Percentiles rank a stretch among this genome's conserved stretches.
These are phyloP conservation scores for Cephus spinipes DNA, from an alignment of 2,888 invertebrate genomes.

Conservation along the genomic window DNA sequence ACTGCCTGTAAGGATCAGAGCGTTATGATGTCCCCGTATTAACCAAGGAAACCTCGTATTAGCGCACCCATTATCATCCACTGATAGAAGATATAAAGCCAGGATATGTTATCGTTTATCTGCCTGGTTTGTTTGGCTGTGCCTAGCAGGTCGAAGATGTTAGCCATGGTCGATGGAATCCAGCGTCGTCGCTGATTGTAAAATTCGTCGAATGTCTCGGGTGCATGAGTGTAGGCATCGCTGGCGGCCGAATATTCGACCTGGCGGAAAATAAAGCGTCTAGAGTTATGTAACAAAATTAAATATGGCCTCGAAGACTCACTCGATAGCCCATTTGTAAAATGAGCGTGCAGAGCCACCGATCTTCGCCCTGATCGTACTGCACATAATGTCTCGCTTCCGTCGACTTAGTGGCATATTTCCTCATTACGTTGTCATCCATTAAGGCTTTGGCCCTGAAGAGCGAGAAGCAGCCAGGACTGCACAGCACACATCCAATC, in stretches of 20 bases:
- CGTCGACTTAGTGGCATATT: constrained; percentile 82
- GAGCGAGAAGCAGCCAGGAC: constrained; percentile 92
- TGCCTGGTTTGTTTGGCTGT: constrained; percentile 83
- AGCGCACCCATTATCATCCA: constrained; percentile 73
- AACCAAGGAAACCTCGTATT: no score
- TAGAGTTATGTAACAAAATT: background rate
- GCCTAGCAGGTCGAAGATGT: constrained; percentile 87
- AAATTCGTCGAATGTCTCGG: constrained; percentile 93
- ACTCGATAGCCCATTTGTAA: constrained; percentile 89
- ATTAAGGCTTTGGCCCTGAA: constrained; percentile 90
- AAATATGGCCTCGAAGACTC: constrained; percentile 16
- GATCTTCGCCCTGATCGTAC: constrained; percentile 96
- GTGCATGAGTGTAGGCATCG: constrained; percentile 94
- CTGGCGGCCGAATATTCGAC: constrained; percentile 95
- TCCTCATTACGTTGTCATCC: constrained; percentile 91
- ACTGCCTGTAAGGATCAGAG: constrained; percentile 67
- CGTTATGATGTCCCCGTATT: no score
- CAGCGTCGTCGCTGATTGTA: constrained; percentile 94
- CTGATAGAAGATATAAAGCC: constrained; percentile 81
- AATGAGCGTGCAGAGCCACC: constrained; percentile 94
- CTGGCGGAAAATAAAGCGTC: constrained; percentile 27
- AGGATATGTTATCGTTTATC: constrained; percentile 91
- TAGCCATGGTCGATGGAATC: constrained; percentile 97
- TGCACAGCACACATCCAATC: constrained; percentile 90
- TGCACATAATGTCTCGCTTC: constrained; percentile 90